phyloP scores from a whole-genome alignment of 2,797 vertebrate species.

The Sebastes iracundus region DNA sequence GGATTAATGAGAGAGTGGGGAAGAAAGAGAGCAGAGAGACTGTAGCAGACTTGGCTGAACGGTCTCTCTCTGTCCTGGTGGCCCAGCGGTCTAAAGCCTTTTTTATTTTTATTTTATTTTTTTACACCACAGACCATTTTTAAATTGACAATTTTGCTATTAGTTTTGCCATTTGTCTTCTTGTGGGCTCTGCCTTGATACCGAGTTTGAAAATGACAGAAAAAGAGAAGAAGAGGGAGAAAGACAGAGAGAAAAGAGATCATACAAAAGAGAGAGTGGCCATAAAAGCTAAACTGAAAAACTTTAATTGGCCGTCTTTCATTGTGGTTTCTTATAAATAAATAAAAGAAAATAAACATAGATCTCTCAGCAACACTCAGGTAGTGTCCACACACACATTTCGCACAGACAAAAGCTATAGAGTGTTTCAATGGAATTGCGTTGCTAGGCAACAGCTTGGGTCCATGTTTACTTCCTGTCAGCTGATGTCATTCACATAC shows the following conservation, averaged over 20 bases:
- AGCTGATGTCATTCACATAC: too few species aligned
- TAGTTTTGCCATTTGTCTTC: not conserved
- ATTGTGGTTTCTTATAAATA: not conserved
- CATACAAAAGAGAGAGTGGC: not conserved
- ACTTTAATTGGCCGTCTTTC: not conserved
- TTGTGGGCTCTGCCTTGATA: not conserved
- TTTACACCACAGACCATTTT: not conserved
- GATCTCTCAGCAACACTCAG: not conserved
- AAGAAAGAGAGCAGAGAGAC: conserved; percentile 12
- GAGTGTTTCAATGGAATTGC: too few species aligned
- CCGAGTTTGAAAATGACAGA: not conserved
- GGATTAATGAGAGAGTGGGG: conserved; percentile 44
- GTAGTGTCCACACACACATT: not conserved
- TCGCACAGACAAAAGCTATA: not conserved
- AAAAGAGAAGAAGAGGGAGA: not conserved
- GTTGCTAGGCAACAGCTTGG: too few species aligned
- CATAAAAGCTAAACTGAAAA: not conserved
- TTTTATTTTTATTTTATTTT: not conserved
- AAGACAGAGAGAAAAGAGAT: not conserved
- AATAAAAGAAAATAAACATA: not conserved
- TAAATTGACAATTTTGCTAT: not conserved
- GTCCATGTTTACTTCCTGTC: too few species aligned
- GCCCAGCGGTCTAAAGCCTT: not conserved
- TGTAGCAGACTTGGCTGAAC: not conserved
- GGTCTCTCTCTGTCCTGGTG: not conserved